These are phyloP conservation scores for Lasiommata megera DNA, from an alignment of 2,888 invertebrate genomes.

Conservation along the genomic window DNA sequence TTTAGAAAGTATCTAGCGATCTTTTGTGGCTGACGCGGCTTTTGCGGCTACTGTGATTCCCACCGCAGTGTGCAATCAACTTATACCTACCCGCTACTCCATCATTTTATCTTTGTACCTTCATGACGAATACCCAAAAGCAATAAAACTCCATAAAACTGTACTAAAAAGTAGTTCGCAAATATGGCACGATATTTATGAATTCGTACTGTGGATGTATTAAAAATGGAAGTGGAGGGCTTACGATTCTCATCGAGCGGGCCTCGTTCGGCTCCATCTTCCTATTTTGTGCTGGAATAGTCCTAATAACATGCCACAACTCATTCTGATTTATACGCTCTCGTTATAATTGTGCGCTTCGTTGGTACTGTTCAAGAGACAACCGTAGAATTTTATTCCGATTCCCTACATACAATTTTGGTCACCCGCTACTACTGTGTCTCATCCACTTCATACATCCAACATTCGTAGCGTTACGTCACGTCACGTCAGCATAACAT, in stretches of 20 bases:
- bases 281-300: conserved; percentile 68
- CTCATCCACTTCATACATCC: too few species aligned
- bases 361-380: conserved; percentile 43
- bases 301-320: conserved; percentile 80
- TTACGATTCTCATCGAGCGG: conserved; percentile 61
- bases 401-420: not conserved
- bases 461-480: too few species aligned
- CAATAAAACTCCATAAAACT: conserved; percentile 26
- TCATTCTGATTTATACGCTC: conserved; percentile 80
- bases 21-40: not conserved
- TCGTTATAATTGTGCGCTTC: conserved; percentile 80
- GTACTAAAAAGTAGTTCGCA: conserved; percentile 37
- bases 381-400: not conserved
- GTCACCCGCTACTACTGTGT: not conserved
- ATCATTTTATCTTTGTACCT: conserved; percentile 21
- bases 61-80: not conserved
- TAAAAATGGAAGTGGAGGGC: conserved; percentile 49
- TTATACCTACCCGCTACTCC: not conserved
- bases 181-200: conserved; percentile 33
- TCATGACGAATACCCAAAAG: conserved; percentile 21
- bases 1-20: too few species aligned
- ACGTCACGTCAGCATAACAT: too few species aligned
- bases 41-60: too few species aligned
- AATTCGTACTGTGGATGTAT: conserved; percentile 37
- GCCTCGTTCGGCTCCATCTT: conserved; percentile 52